Percentiles rank a stretch among this genome's conserved stretches.
phyloP scores from a whole-genome alignment of 2,113 vertebrate species.

The Nesogale talazaci region DNA sequence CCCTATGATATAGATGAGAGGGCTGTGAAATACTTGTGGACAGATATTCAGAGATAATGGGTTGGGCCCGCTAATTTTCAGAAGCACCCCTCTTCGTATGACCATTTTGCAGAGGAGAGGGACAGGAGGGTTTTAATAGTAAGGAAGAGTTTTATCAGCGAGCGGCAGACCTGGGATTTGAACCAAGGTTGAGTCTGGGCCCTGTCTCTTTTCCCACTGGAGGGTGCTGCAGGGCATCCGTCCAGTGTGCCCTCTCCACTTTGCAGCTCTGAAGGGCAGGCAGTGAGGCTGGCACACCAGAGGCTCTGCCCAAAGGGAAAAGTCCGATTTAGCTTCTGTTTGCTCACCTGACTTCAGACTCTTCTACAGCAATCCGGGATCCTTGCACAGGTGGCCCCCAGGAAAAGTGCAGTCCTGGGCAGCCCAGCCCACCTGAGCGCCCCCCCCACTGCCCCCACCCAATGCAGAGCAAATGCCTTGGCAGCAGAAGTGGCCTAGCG shows the following conservation, averaged over 20 bases:
- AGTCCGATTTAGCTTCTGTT: neutral
- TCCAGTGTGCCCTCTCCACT: too few relatives aligned
- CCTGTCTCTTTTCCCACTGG: neutral
- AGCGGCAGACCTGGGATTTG: neutral
- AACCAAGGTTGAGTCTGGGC: neutral
- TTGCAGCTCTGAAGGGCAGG: neutral
- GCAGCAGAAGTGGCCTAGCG: neutral
- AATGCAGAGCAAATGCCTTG: neutral
- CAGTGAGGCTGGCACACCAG: rapidly evolving
- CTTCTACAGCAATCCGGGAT: neutral
- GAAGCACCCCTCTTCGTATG: too few relatives aligned
- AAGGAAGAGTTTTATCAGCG: neutral
- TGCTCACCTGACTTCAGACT: neutral
- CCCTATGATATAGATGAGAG: neutral
- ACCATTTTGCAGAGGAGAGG: neutral
- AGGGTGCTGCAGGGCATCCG: neutral
- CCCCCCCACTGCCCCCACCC: neutral
- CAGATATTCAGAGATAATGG: too few relatives aligned
- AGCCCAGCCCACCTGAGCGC: neutral
- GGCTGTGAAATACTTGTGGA: too few relatives aligned
- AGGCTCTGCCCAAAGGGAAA: neutral
- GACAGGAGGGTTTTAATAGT: neutral
- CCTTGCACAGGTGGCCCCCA: neutral
- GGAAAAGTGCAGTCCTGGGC: neutral
- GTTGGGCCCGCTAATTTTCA: too few relatives aligned